Base-by-base conservation (phyloP, 2,113 vertebrate genomes). In the Menidia beryllina region DNA sequence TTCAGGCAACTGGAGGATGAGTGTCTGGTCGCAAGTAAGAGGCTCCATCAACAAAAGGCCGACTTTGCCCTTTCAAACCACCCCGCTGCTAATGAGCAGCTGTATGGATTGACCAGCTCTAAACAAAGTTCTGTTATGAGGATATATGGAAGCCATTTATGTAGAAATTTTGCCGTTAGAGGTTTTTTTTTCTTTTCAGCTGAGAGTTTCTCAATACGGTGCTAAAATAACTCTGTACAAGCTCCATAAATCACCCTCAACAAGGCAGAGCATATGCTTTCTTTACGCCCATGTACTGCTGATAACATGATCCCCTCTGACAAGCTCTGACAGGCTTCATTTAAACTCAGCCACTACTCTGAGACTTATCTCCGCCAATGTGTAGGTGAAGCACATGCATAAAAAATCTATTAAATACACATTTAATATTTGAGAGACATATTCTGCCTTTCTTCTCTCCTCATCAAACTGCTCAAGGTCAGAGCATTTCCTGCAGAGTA, bases 21-120 rank as follows among this genome's bases (percentile, higher is more conserved):
- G 90, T 96, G 91, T 84, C 95, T 95, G 0, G 95, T 99, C 69
- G 94, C 97, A 91, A 99, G 98, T 99, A 93, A 94, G 97, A 91
- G 3, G 53, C 68, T 39, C 54, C 39, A 50, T 65, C 59, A 49
- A 79, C 68, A 86, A 68, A n/a, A 79, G 75, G 65, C 63, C 47
- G 74, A 75, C 76, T 86, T 30, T 47, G 50, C 49, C 41, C 71
- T 62, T 80, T 86, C 63, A 86, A 51, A 69, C 23, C 39, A n/a
- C 54, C 20, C 75, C 43, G 65, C 75, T 56, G 39, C 65, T 83
- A 74, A 83, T 81, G 64, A 76, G 86, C 88, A 88, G 88, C 85
- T 91, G 85, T 67, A 50, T 71, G 68, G 41, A 75, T 77, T 64
- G 15, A 87, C 66, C 62, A 63, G 27, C 71, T 76, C 69, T 55